Conservation (phyloP, 2,888 invertebrate species). For the Gerris lacustris region DNA sequence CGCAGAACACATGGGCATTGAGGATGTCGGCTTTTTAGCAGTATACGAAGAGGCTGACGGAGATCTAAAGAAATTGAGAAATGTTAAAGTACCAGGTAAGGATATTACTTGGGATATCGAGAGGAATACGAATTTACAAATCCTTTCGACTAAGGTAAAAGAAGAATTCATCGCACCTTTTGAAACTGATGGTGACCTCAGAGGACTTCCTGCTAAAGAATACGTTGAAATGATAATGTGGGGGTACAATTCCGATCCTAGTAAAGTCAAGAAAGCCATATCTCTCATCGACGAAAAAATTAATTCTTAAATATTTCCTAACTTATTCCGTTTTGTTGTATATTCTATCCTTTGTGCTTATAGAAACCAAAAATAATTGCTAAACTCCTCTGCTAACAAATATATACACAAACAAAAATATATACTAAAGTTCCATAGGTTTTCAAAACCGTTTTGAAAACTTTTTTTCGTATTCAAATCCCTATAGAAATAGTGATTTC, state of each 20-base stretch:
- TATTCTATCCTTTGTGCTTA: no score
- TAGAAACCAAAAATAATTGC: no score
- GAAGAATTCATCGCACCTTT: slow-evolving; percentile 38
- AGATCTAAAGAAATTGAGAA: slow-evolving; percentile 60
- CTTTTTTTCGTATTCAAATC: no score
- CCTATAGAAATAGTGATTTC: no score
- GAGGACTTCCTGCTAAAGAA: slow-evolving; percentile 54
- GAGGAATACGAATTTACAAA: slow-evolving; percentile 47
- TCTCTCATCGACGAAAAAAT: slow-evolving; percentile 41
- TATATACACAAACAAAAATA: no score
- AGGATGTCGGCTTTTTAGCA: slow-evolving; percentile 46
- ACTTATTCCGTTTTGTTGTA: background rate
- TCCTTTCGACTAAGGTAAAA: slow-evolving; percentile 41
- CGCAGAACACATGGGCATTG: slow-evolving; percentile 42
- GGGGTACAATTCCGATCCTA: slow-evolving; percentile 62
- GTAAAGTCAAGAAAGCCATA: slow-evolving; percentile 50
- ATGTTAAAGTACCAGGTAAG: slow-evolving; percentile 39
- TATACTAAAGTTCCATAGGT: no score
- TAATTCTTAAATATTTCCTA: slow-evolving; percentile 21
- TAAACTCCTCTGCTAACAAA: no score
- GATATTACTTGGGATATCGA: slow-evolving; percentile 62
- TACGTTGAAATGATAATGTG: slow-evolving; percentile 58
- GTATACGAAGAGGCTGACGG: slow-evolving; percentile 54
- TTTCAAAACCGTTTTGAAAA: no score
- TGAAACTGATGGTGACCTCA: slow-evolving; percentile 48